phyloP scores from a whole-genome alignment of 1,140 invertebrate species.

The Drosophila kohkoa region DNA sequence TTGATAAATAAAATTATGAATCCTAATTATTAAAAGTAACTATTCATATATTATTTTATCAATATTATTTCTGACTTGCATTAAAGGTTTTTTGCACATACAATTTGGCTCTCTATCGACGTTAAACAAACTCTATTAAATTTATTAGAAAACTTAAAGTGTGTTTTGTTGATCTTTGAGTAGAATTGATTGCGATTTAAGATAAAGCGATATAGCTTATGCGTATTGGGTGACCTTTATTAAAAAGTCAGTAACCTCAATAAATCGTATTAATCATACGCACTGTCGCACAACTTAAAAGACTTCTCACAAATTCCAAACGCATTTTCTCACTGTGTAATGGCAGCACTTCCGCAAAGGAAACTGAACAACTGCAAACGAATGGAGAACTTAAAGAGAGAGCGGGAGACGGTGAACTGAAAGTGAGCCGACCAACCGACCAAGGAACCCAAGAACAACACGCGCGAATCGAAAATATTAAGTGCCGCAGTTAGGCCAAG shows the following conservation, averaged over 20 bases:
- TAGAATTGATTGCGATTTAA: not conserved
- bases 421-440: not conserved
- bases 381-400: not conserved
- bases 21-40: too few species aligned
- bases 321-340: constrained; percentile 61
- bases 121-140: not conserved
- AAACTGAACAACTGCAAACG: constrained; percentile 19
- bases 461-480: constrained; percentile 72
- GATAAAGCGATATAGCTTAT: not conserved
- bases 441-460: constrained; percentile 21
- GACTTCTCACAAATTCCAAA: constrained; percentile 36
- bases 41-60: too few species aligned
- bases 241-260: constrained; percentile 24
- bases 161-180: not conserved
- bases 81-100: too few species aligned
- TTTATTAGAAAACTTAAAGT: not conserved
- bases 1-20: too few species aligned
- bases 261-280: constrained; percentile 66
- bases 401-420: not conserved
- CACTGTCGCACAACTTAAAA: constrained; percentile 55
- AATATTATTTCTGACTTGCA: too few species aligned
- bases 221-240: constrained; percentile 26
- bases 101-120: too few species aligned
- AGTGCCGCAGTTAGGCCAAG: constrained; percentile 73
- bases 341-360: constrained; percentile 57